These are phyloP conservation scores for Enteromius paludinosus DNA, from an alignment of 2,797 vertebrate species.

Conservation along the genomic window DNA sequence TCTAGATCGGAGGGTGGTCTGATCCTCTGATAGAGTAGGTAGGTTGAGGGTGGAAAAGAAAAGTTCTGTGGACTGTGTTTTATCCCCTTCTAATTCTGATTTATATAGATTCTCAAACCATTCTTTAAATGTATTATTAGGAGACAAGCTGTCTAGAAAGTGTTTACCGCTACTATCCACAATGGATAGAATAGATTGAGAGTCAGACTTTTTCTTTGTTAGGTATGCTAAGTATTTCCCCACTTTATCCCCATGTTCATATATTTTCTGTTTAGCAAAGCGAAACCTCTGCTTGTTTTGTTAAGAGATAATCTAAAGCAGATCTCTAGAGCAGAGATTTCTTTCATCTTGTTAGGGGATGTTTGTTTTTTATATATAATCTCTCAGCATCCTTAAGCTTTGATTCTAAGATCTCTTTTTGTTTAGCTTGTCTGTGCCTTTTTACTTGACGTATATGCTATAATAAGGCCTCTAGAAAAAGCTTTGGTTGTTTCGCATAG, in stretches of 20 bases:
- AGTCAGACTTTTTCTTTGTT: background rate
- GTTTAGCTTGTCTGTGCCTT: conserved; percentile 3
- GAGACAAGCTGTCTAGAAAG: background rate
- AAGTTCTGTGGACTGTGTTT: background rate
- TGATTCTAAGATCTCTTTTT: conserved; percentile 22
- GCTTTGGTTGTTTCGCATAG: conserved; percentile 37
- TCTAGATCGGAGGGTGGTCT: background rate
- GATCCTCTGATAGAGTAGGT: background rate
- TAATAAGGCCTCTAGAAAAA: conserved; percentile 18
- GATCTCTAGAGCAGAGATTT: background rate
- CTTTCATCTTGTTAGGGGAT: background rate
- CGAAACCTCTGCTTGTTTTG: background rate
- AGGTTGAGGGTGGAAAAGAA: background rate
- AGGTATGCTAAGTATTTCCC: background rate
- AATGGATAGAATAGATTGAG: background rate
- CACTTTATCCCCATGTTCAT: background rate
- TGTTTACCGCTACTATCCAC: background rate
- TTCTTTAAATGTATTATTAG: background rate
- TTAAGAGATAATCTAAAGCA: background rate
- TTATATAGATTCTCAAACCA: background rate
- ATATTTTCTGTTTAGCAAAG: conserved; percentile 34
- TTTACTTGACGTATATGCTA: conserved; percentile 25
- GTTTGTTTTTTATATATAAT: background rate
- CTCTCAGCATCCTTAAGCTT: conserved; percentile 4
- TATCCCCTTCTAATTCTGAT: background rate